Conservation (phyloP, 2,888 invertebrate species). For the Petrolisthes manimaculis region DNA sequence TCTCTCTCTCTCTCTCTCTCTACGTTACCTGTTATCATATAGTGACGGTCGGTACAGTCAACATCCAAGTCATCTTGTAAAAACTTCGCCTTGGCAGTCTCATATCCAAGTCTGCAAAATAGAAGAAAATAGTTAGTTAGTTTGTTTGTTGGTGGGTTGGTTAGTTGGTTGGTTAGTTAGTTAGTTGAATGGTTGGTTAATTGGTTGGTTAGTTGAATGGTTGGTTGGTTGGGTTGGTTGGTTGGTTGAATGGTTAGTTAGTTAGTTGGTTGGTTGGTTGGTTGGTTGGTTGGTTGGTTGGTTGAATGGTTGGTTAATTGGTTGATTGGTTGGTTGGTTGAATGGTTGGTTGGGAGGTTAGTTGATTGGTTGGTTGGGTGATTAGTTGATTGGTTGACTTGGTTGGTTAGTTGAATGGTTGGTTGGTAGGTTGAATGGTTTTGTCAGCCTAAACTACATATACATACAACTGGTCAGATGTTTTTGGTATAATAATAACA, state of each 20-base stretch:
- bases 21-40: slow-evolving; percentile 70
- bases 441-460: no score
- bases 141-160: not conserved
- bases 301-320: no score
- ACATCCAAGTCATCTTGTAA: slow-evolving; percentile 69
- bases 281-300: no score
- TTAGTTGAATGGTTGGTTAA: not conserved
- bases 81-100: slow-evolving; percentile 70
- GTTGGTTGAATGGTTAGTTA: not conserved
- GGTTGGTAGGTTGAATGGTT: no score
- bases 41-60: slow-evolving; percentile 69
- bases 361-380: no score
- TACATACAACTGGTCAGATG: no score
- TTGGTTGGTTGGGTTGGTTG: not conserved
- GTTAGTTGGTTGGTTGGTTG: no score
- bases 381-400: no score
- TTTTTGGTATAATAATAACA: no score
- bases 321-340: no score
- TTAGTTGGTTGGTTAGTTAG: not conserved
- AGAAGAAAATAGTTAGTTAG: not conserved
- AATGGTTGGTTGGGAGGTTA: no score
- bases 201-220: not conserved
- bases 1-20: not conserved
- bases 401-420: no score
- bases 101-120: slow-evolving; percentile 69